phyloP scores from a whole-genome alignment of 2,888 invertebrate genomes.

The Ormia ochracea region DNA sequence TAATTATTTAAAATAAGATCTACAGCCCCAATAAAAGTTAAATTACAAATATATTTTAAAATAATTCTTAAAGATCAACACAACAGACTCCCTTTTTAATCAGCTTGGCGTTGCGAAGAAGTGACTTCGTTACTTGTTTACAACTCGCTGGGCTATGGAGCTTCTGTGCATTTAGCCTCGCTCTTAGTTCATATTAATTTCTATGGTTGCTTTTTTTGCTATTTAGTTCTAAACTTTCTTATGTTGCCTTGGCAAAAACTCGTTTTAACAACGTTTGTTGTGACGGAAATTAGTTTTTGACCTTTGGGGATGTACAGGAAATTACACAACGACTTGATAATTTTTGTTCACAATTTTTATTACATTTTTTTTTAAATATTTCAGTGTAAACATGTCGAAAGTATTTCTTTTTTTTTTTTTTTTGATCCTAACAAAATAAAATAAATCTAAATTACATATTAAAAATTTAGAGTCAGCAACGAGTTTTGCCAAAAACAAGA shows the following conservation, averaged over 20 bases:
- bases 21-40: no score
- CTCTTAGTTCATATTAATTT: slow-evolving; percentile 18
- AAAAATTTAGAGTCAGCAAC: not conserved
- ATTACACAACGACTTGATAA: slow-evolving; percentile 58
- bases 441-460: not conserved
- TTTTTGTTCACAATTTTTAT: slow-evolving; percentile 41
- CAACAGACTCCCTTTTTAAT: no score
- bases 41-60: no score
- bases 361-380: not conserved
- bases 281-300: slow-evolving; percentile 62
- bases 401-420: not conserved
- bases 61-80: no score
- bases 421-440: not conserved
- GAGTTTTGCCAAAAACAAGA: not conserved
- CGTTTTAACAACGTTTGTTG: slow-evolving; percentile 47
- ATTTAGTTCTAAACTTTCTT: slow-evolving; percentile 16
- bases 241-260: slow-evolving; percentile 32
- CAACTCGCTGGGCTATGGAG: slow-evolving; percentile 19
- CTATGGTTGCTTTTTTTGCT: slow-evolving; percentile 19
- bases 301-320: slow-evolving; percentile 61
- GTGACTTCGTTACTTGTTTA: not conserved
- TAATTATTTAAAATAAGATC: no score
- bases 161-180: not conserved
- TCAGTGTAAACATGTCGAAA: not conserved
- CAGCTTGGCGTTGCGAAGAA: no score